phyloP scores from a whole-genome alignment of 1,140 invertebrate species.

The Musca vetustissima region DNA sequence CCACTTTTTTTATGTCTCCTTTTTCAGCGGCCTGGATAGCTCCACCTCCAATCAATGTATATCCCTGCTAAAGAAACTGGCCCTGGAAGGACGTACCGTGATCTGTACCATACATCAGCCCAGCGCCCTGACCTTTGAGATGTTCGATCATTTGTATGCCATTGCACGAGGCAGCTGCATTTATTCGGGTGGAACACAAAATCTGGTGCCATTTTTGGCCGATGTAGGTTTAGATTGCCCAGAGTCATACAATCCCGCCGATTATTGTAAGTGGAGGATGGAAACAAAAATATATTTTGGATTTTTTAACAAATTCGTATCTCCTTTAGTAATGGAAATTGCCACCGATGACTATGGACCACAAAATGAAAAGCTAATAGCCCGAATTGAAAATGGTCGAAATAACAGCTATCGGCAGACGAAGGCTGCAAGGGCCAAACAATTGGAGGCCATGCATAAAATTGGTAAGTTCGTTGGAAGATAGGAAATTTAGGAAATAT shows the following conservation, averaged over 20 bases:
- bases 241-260: slow-evolving; percentile 86
- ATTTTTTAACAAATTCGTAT: background rate
- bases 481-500: background rate
- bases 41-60: slow-evolving; percentile 88
- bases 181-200: slow-evolving; percentile 74
- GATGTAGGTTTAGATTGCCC: slow-evolving; percentile 76
- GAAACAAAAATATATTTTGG: background rate
- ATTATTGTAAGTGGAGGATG: slow-evolving; percentile 72
- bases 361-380: slow-evolving; percentile 61
- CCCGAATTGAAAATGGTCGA: slow-evolving; percentile 71
- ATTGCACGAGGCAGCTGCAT: slow-evolving; percentile 80
- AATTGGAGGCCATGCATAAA: slow-evolving; percentile 43
- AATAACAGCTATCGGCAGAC: slow-evolving; percentile 59
- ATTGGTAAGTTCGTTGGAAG: slow-evolving; percentile 35
- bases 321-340: slow-evolving; percentile 77
- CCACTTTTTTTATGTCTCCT: background rate
- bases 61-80: slow-evolving; percentile 76
- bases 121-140: slow-evolving; percentile 80
- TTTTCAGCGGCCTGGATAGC: slow-evolving; percentile 84
- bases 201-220: slow-evolving; percentile 76
- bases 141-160: slow-evolving; percentile 88
- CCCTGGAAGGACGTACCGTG: slow-evolving; percentile 84
- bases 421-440: slow-evolving; percentile 37
- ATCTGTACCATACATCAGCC: slow-evolving; percentile 94
- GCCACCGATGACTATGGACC: slow-evolving; percentile 77